Conservation (phyloP, 2,113 vertebrate genomes). For the Gulo gulo region DNA sequence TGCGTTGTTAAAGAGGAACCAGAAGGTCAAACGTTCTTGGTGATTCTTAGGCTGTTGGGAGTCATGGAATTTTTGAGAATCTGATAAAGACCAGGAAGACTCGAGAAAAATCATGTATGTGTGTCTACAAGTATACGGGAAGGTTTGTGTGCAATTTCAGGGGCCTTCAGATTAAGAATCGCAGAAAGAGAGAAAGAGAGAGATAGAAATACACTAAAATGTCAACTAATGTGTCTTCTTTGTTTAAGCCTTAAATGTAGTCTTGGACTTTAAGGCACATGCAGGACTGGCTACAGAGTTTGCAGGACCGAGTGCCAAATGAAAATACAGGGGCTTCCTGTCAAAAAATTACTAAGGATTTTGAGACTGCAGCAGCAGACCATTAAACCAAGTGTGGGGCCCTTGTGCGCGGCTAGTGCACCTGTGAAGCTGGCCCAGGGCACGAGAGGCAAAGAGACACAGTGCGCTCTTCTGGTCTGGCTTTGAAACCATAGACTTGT, state of each 20-base stretch:
- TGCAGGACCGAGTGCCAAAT: background rate
- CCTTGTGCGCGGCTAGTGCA: fast-evolving
- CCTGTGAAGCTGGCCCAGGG: background rate
- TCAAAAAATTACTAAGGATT: background rate
- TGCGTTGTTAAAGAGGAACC: background rate
- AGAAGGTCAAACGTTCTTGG: background rate
- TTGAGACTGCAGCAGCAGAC: background rate
- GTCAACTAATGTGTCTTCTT: background rate
- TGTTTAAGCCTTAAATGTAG: background rate
- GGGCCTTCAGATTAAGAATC: background rate
- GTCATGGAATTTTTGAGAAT: background rate
- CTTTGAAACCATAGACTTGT: background rate
- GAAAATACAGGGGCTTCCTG: background rate
- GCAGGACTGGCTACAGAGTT: background rate
- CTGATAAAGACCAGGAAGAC: background rate
- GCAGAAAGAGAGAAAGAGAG: background rate
- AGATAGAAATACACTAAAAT: background rate
- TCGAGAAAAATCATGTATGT: background rate
- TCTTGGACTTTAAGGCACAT: background rate
- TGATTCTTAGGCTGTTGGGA: background rate
- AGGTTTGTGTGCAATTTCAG: background rate
- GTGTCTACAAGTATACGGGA: background rate
- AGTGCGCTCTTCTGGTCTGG: background rate
- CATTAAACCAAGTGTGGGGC: no score
- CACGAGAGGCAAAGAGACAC: background rate